Base-by-base conservation (phyloP, 2,888 invertebrate species). In the Scotopteryx bipunctaria region DNA sequence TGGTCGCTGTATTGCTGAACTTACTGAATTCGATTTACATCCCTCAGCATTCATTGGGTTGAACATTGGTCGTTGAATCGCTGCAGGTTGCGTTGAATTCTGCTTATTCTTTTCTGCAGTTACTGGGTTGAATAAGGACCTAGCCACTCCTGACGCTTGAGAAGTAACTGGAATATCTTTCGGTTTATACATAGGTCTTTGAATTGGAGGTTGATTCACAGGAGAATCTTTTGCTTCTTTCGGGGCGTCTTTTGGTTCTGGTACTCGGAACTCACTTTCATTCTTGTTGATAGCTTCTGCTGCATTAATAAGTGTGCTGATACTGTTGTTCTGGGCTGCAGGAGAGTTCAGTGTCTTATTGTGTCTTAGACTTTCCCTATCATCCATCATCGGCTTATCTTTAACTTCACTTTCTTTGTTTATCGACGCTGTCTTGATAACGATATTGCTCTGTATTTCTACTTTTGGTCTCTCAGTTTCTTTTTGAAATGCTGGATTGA, bases 381-480 rank as follows among this genome's bases (percentile, higher is more conserved):
- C 44, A 14, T 36, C 3, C 6, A 4, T 9, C 17, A 32, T 5
- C 14, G 31, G 25, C n/a, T 19, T 50, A n/a, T 70, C 60, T 45
- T 63, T 70, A 5, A 32, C 35, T 61, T 85, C 83, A 6, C 65
- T 8, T 38, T 85, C 83, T 48, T 74, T 78, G 1, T 2, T 23
- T 25, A 14, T 0, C n/a, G 63, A 54, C 23, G 84, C 83, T n/a
- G 72, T 71, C 69, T 85, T 86, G 25, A 89, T 83, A 1, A 89
- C 71, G 44, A 89, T 73, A 51, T 89, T 87, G 55, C 87, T 89
- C 62, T 87, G 84, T 63, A 90, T 89, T 71, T 86, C 88, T 32
- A 89, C 71, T 75, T 76, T 80, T 5, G 76, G 41, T 13, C 54
- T 35, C 2, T 73, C 73, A 6, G 21, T 36, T 11, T 67, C 62